These are phyloP conservation scores for Theocolax elegans DNA, from an alignment of 1,140 invertebrate genomes.

Conservation along the genomic window DNA sequence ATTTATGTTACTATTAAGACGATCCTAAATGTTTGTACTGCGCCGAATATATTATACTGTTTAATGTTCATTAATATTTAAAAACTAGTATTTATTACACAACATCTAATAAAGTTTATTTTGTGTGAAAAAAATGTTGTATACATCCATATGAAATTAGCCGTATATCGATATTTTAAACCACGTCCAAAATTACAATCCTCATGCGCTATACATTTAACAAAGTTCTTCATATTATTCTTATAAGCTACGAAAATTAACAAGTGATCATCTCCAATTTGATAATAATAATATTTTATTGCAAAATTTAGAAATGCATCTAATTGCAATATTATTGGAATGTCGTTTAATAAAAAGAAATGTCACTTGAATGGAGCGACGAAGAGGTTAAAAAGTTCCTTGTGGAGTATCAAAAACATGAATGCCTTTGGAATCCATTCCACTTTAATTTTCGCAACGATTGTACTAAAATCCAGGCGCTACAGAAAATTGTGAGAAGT, in stretches of 20 bases:
- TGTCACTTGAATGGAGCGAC: slow-evolving; percentile 51
- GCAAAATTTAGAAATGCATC: background rate
- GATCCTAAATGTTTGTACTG: background rate
- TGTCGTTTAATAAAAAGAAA: slow-evolving; percentile 11
- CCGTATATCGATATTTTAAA: background rate
- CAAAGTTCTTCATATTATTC: no score
- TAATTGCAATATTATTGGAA: background rate
- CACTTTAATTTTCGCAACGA: slow-evolving; percentile 48
- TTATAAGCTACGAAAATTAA: slow-evolving; percentile 7
- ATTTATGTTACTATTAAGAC: no score
- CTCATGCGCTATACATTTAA: no score
- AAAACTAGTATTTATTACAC: slow-evolving; percentile 16
- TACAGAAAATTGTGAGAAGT: slow-evolving; percentile 47
- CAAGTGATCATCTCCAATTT: background rate
- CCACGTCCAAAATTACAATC: no score
- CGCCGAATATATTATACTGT: slow-evolving; percentile 8
- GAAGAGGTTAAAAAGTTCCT: slow-evolving; percentile 48
- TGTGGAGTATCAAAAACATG: slow-evolving; percentile 50
- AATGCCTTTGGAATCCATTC: slow-evolving; percentile 57
- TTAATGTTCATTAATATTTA: slow-evolving; percentile 1
- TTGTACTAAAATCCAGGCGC: slow-evolving; percentile 45
- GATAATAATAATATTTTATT: background rate
- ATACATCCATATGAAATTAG: background rate
- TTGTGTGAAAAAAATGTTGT: background rate
- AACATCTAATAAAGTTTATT: slow-evolving; percentile 31